Base-by-base conservation (phyloP, 2,888 invertebrate species). In the Priocnemis perturbator region DNA sequence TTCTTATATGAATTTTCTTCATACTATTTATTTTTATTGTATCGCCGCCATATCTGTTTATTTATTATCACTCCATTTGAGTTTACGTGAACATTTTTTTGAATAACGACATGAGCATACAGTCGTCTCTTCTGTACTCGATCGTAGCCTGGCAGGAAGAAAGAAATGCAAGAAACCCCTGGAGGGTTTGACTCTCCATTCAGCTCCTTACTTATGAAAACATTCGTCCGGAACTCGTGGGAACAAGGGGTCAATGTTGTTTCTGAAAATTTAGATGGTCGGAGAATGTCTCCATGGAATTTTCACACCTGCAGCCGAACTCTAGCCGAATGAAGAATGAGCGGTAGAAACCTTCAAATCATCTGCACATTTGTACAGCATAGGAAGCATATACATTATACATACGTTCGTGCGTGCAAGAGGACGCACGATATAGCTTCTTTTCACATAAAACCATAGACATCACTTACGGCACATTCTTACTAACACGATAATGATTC, bases 171-270 rank as follows among this genome's bases (percentile, higher is more conserved):
- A 23, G n/a, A 44, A 52, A 9, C 44, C 23, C 47, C 61, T 47
- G 44, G 58, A 56, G 44, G 23, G 60, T 69, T 68, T n/a, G 59
- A 69, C 62, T 60, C 58, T 60, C 58, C 23, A 56, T 67, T 72
- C 59, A 62, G 60, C 69, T 74, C 64, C 71, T 79, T 76, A 79
- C 76, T 78, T 77, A 69, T 72, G 73, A 79, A 78, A 81, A 82
- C 80, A 82, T 75, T 77, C 73, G 62, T 60, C 66, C 77, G 64
- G 72, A 69, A 69, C 74, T 72, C 82, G 77, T 81, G 81, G 78
- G 78, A 84, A 82, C 63, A 65, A 58, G 59, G 56, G 66, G 61
- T 21, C 56, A 44, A 47, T 72, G 75, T 78, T 77, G 71, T 73
- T 81, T 68, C 64, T 65, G 67, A 62, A 75, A 74, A 80, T 74